A percentile compares a stretch with the other conserved stretches of the same genome.
phyloP scores from a whole-genome alignment of 2,797 vertebrate genomes.

The Rhinella marina region DNA sequence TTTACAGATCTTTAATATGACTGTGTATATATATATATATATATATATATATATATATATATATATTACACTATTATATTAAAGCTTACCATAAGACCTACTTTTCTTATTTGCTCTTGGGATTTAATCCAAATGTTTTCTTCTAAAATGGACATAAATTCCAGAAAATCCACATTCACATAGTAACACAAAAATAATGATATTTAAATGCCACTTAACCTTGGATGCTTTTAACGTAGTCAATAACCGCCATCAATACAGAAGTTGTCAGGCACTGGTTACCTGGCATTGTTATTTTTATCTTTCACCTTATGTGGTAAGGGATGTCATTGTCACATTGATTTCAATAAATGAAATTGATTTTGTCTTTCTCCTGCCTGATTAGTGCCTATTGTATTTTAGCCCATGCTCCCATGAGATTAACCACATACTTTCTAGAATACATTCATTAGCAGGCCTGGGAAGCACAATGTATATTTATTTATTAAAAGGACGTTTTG shows the following conservation, averaged over 20 bases:
- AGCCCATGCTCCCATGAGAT: constrained; percentile 28
- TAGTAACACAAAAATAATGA: constrained; percentile 25
- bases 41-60: too few species aligned
- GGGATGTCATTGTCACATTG: constrained; percentile 51
- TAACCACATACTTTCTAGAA: constrained; percentile 32
- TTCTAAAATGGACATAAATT: constrained; percentile 21
- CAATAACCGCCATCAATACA: constrained; percentile 58
- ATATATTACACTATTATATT: too few species aligned
- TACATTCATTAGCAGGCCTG: constrained; percentile 12
- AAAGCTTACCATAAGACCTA: too few species aligned
- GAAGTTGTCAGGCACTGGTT: constrained; percentile 47
- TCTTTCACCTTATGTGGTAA: constrained; percentile 60
- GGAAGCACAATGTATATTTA: neutral
- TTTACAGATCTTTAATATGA: too few species aligned
- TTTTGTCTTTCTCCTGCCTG: constrained; percentile 57
- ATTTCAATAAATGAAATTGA: constrained; percentile 57
- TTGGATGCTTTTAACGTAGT: constrained; percentile 46
- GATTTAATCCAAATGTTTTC: constrained; percentile 1
- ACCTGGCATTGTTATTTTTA: constrained; percentile 56
- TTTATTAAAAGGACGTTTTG: neutral
- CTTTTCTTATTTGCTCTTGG: neutral
- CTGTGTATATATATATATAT: too few species aligned
- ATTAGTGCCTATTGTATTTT: constrained; percentile 57
- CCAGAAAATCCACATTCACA: neutral
- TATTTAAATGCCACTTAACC: constrained; percentile 57